These are phyloP conservation scores for Steatornis caripensis DNA, from an alignment of 2,113 vertebrate genomes.

Conservation along the genomic window DNA sequence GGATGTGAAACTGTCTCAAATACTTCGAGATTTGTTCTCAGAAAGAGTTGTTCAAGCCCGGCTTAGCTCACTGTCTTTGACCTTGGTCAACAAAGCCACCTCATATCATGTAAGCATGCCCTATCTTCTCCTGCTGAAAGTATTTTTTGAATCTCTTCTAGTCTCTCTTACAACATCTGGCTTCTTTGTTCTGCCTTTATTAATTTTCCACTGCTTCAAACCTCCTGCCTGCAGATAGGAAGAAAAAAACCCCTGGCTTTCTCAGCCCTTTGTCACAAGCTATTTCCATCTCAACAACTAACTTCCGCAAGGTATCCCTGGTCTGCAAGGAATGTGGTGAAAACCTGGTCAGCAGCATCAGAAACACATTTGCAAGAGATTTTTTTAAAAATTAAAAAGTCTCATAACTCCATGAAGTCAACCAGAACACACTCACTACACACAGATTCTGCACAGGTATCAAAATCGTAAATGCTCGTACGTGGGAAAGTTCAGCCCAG, in stretches of 20 bases:
- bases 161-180: conserved; percentile 3
- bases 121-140: neutral
- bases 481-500: neutral
- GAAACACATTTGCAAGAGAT: neutral
- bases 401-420: neutral
- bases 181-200: conserved; percentile 44
- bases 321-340: neutral
- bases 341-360: neutral
- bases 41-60: neutral
- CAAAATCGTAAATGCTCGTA: neutral
- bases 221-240: conserved; percentile 9
- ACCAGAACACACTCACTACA: neutral
- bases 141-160: neutral
- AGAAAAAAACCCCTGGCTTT: neutral
- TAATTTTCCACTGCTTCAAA: conserved; percentile 43
- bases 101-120: neutral
- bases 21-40: neutral
- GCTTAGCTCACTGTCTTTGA: neutral
- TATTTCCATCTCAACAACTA: neutral
- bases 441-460: neutral
- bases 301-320: neutral
- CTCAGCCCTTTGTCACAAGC: neutral
- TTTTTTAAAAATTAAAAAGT: neutral
- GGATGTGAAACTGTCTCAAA: neutral
- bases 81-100: neutral